Conservation (phyloP, 2,888 invertebrate genomes). For the Tachystola acroxantha region DNA sequence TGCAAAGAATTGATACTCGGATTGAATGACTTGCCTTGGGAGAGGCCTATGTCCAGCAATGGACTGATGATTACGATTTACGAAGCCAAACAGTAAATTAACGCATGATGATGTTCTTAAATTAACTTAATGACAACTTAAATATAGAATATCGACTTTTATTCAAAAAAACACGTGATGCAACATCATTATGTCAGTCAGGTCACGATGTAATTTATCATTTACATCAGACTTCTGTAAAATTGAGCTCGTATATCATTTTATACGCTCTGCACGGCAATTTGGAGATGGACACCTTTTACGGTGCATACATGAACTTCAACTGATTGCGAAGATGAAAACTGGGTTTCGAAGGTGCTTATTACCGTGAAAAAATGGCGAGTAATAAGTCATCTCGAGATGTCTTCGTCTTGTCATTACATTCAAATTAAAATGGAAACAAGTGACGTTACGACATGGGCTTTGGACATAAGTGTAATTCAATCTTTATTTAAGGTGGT, state of each 20-base stretch:
- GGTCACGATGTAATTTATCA: neutral
- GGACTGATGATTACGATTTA: no score
- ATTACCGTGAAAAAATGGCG: neutral
- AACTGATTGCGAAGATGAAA: neutral
- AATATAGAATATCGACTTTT: no score
- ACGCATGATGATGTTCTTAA: no score
- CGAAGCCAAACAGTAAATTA: no score
- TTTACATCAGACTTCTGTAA: constrained; percentile 1
- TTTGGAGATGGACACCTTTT: constrained; percentile 7
- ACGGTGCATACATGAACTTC: constrained; percentile 3
- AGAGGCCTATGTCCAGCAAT: no score
- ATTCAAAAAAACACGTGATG: no score
- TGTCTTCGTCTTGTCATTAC: neutral
- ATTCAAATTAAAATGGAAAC: neutral
- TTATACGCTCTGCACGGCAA: constrained; percentile 2
- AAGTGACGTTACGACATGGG: no score
- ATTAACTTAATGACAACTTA: no score
- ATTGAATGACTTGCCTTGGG: no score
- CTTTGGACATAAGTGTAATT: no score
- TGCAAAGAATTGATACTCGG: no score
- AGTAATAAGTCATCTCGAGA: neutral
- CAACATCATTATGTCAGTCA: neutral
- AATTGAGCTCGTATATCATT: constrained; percentile 2
- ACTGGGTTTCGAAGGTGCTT: neutral
- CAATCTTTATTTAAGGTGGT: no score